Evolutionary conservation across 2,888 invertebrate species (phyloP).

Genomic region (Xestia sexstrigata): DNA sequence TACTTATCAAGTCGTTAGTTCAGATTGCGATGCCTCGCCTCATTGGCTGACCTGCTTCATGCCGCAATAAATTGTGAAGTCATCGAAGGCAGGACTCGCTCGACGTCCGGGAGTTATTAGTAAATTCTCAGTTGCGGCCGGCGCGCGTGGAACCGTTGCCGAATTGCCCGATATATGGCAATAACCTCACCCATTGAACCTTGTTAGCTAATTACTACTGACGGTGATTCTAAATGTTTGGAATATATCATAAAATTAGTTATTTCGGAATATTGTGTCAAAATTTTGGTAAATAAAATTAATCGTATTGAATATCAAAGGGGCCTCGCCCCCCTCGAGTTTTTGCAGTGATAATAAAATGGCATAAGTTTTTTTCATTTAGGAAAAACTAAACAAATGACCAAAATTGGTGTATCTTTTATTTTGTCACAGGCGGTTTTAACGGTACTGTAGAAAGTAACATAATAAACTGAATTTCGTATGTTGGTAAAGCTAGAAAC

Average conservation of each 20-base stretch:
- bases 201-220: constrained; percentile 17
- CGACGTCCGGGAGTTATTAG: constrained; percentile 43
- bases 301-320: background rate
- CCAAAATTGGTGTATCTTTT: background rate
- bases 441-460: background rate
- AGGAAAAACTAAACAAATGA: background rate
- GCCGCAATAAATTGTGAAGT: constrained; percentile 34
- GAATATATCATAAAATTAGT: background rate
- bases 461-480: background rate
- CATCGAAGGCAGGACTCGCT: constrained; percentile 29
- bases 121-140: constrained; percentile 34
- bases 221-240: constrained; percentile 9
- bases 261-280: background rate
- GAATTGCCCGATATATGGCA: constrained; percentile 18
- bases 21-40: background rate
- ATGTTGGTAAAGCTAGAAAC: background rate
- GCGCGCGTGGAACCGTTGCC: background rate
- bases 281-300: background rate
- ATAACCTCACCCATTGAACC: constrained; percentile 7
- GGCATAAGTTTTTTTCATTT: background rate
- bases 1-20: constrained; percentile 33
- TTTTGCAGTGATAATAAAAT: background rate
- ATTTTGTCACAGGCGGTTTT: background rate
- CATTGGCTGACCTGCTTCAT: constrained; percentile 36
- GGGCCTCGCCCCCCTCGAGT: background rate